phyloP scores from a whole-genome alignment of 2,113 vertebrate species.

The Mionectes macconnelli region DNA sequence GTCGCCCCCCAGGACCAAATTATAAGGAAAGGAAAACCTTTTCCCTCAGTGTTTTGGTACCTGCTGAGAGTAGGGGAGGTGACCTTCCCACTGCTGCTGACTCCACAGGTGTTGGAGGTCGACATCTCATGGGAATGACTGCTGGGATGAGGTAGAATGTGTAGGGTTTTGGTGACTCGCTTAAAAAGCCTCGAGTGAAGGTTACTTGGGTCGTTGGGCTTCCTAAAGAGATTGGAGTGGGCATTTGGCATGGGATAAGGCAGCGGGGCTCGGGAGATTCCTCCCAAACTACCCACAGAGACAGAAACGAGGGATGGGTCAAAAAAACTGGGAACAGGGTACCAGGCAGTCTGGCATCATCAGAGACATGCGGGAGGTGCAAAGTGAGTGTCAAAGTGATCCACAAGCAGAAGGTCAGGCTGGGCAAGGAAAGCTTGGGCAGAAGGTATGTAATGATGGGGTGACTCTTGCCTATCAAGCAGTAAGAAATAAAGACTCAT shows the following conservation, averaged over 20 bases:
- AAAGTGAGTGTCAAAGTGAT: not conserved
- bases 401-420: not conserved
- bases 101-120: not conserved
- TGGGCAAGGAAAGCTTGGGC: not conserved
- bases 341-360: not conserved
- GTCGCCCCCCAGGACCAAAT: not conserved
- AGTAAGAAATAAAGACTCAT: slow-evolving; percentile 3
- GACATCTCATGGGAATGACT: not conserved
- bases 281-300: not conserved
- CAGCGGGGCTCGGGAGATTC: not conserved
- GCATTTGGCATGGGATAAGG: not conserved
- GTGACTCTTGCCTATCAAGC: not conserved
- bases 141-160: not conserved
- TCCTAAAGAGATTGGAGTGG: not conserved
- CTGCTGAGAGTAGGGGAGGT: not conserved
- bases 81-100: not conserved
- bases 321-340: not conserved
- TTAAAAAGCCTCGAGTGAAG: not conserved
- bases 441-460: not conserved
- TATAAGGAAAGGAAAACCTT: not conserved
- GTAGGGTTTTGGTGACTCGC: not conserved
- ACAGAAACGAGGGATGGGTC: not conserved
- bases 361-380: not conserved
- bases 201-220: not conserved
- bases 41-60: not conserved